A percentile compares a stretch with the other conserved stretches of the same genome.
phyloP scores from a whole-genome alignment of 2,888 invertebrate species.

The Bombylius discolor region DNA sequence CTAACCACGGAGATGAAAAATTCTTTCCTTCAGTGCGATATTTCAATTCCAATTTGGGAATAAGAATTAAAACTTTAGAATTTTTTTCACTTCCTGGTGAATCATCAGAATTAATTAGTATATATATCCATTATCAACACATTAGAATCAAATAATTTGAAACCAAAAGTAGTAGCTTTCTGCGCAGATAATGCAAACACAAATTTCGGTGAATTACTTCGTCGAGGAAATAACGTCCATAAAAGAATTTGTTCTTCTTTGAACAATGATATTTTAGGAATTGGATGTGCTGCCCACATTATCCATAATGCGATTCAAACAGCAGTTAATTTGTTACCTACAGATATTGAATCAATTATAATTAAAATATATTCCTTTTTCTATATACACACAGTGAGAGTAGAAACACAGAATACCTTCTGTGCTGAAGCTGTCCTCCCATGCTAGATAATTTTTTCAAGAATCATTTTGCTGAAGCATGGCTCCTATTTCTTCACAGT shows the following conservation, averaged over 20 bases:
- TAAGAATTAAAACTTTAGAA: conserved; percentile 2
- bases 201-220: not conserved
- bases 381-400: conserved; percentile 17
- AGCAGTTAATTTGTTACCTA: conserved; percentile 14
- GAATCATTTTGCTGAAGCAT: not conserved
- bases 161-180: not conserved
- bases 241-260: not conserved
- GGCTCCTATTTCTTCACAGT: conserved; percentile 3
- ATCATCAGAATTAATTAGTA: conserved; percentile 3
- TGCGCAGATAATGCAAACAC: conserved; percentile 1
- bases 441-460: conserved; percentile 3
- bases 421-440: conserved; percentile 1
- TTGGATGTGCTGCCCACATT: conserved; percentile 10
- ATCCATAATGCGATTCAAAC: conserved; percentile 3
- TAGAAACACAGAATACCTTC: conserved; percentile 10
- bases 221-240: not conserved
- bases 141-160: not conserved
- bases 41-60: conserved; percentile 1
- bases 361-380: conserved; percentile 16
- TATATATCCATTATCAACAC: not conserved
- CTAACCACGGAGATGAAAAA: conserved; percentile 5
- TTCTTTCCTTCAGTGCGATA: conserved; percentile 3
- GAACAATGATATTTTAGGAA: not conserved
- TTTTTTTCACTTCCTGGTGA: conserved; percentile 6
- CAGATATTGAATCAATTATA: conserved; percentile 11